phyloP scores from a whole-genome alignment of 92 coral and sea anemone species.

The Umimayanthus chanpuru region DNA sequence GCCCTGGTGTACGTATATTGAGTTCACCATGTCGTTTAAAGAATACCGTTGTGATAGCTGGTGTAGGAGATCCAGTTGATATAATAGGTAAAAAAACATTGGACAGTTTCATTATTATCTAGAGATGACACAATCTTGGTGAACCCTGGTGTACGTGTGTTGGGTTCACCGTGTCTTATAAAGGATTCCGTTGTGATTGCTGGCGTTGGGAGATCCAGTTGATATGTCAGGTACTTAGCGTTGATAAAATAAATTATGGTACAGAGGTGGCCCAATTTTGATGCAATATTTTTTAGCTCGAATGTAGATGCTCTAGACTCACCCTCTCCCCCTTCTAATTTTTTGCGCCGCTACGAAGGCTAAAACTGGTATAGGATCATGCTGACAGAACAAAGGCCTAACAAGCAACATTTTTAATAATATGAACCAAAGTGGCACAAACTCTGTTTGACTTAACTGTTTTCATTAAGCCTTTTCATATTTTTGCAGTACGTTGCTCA shows the following conservation, averaged over 20 bases:
- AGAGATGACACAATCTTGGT: not conserved
- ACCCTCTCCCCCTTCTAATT: no score
- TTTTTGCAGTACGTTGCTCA: constrained; percentile 39
- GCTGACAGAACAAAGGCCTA: no score
- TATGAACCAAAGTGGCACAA: not conserved
- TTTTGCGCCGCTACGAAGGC: no score
- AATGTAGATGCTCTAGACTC: no score
- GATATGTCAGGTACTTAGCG: constrained; percentile 46
- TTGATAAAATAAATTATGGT: not conserved
- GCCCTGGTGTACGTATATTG: not conserved
- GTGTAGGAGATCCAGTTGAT: not conserved
- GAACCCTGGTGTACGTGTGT: no score
- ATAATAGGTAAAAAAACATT: constrained; percentile 40
- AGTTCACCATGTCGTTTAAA: not conserved
- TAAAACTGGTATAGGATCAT: no score
- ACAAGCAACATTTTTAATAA: no score
- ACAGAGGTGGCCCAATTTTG: not conserved
- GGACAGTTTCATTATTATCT: not conserved
- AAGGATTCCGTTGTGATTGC: constrained; percentile 34
- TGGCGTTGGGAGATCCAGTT: no score
- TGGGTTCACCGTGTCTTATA: no score
- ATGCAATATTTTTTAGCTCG: not conserved
- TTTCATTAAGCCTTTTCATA: not conserved
- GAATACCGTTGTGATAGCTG: constrained; percentile 12
- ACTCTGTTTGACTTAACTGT: not conserved